Evolutionary conservation across 2,113 vertebrate species (phyloP), one percentile per base, ranked within the genome.

Genomic region (Piliocolobus tephrosceles): DNA sequence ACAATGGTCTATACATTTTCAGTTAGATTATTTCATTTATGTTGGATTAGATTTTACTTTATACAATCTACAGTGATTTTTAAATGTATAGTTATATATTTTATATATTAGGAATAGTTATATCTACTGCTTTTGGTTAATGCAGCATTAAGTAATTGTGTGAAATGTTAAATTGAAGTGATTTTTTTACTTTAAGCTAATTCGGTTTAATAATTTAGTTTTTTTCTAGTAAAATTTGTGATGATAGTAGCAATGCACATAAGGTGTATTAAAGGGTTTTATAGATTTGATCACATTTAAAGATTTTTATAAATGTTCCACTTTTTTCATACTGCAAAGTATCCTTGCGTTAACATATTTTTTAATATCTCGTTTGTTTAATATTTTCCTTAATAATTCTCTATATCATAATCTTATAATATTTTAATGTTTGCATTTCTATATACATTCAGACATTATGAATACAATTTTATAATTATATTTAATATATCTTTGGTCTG

Each of bases 11-110:
- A 40, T 13, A 80, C 27, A 66, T 73, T 80, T 92, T 73, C 68
- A 88, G 0, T 50, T 58, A 76, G 20, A 78, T 83, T 2, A 40
- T 50, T 78, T 83, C 70, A 88, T 88, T 76, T 76, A 61, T 72
- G 11, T 57, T 55, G 17, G 11, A 64, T 68, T 88, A 72, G 38
- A 81, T 47, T 43, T 89, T 88, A 68, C 75, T 91, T 68, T 2
- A 38, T 64, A 79, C 11, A 95, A 89, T 55, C 47, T 94, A 66
- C 6, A 82, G 57, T 83, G 45, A 94, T 85, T 92, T 92, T 57
- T 8, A 70, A 88, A 64, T 80, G 16, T 55, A 32, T 47, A 47
- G 66, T 90, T 35, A 32, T 61, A 1, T 76, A 81, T 93, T 57
- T 76, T 93, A 23, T 35, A 25, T 86, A 45, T 75, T 90, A 93